Percentiles rank a stretch among this genome's conserved stretches.
Conservation (phyloP, 2,113 vertebrate species). For the Bos javanicus region DNA sequence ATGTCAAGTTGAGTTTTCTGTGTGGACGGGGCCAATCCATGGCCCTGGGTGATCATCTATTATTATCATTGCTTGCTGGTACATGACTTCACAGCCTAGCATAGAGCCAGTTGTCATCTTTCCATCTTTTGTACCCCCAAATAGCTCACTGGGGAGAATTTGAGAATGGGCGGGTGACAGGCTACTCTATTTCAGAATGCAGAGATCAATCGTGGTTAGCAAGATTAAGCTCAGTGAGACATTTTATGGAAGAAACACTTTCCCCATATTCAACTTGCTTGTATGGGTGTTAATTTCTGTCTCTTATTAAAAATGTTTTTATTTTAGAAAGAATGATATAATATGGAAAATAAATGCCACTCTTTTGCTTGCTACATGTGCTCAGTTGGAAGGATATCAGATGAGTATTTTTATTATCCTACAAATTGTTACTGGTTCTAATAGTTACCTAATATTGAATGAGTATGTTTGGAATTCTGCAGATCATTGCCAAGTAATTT, state of each 20-base stretch:
- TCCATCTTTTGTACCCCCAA: constrained; percentile 48
- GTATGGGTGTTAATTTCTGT: background rate
- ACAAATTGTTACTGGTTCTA: background rate
- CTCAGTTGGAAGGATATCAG: background rate
- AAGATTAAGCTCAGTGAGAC: background rate
- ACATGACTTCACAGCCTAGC: constrained; percentile 57
- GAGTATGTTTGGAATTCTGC: background rate
- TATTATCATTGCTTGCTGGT: constrained; percentile 57
- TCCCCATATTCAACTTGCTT: background rate
- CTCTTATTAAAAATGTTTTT: background rate
- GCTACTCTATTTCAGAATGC: background rate
- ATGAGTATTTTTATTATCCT: background rate
- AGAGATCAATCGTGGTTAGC: background rate
- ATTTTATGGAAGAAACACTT: background rate
- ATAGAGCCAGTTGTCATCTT: constrained; percentile 64
- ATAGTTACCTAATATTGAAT: constrained; percentile 16
- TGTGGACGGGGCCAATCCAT: background rate
- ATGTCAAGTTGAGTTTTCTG: constrained; percentile 34
- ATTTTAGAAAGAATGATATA: constrained; percentile 24
- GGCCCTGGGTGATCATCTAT: constrained; percentile 56
- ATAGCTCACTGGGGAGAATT: constrained; percentile 45
- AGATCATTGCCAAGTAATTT: background rate
- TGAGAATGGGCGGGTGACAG: background rate
- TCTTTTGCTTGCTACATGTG: background rate
- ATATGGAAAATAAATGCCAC: background rate